These are phyloP conservation scores for Dolichopus griseipennis DNA, from an alignment of 2,888 invertebrate genomes.

Conservation along the genomic window DNA sequence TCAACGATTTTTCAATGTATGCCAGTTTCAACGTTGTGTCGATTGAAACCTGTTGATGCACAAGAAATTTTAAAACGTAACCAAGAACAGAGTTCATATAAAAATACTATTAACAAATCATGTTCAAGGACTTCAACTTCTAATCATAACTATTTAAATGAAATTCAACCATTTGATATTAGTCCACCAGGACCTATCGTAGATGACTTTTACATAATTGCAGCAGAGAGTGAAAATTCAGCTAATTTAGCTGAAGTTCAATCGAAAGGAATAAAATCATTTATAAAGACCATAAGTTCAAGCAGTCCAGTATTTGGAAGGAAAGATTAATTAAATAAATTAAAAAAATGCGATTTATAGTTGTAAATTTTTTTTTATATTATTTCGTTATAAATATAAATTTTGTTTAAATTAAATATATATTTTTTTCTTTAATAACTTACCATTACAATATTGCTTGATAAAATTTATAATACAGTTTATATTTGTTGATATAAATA, in stretches of 20 bases:
- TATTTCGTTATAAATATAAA: too few species aligned
- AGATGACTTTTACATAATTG: conserved; percentile 86
- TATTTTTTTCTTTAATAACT: too few species aligned
- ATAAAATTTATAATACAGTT: too few species aligned
- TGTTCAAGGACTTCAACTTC: conserved; percentile 5
- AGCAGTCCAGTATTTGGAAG: conserved; percentile 70
- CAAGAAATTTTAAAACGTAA: conserved; percentile 46
- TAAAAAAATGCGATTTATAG: too few species aligned
- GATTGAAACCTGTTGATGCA: conserved; percentile 76
- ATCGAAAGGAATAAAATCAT: conserved; percentile 65
- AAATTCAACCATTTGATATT: conserved; percentile 57
- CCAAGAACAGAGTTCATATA: conserved; percentile 31
- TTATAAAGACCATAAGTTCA: conserved; percentile 72
- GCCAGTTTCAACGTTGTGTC: conserved; percentile 76
- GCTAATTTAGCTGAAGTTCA: conserved; percentile 47
- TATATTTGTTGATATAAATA: too few species aligned
- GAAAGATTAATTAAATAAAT: conserved; percentile 45
- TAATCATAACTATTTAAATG: conserved; percentile 39
- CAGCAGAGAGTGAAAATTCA: conserved; percentile 55
- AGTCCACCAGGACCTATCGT: conserved; percentile 70
- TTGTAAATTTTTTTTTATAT: too few species aligned
- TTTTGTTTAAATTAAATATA: too few species aligned
- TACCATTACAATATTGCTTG: too few species aligned
- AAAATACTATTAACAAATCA: conserved; percentile 20
- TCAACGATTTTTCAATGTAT: conserved; percentile 80